Percentiles rank a stretch among this genome's conserved stretches.
Evolutionary conservation across 2,797 vertebrate species (phyloP).

Genomic region (Sciurus carolinensis): DNA sequence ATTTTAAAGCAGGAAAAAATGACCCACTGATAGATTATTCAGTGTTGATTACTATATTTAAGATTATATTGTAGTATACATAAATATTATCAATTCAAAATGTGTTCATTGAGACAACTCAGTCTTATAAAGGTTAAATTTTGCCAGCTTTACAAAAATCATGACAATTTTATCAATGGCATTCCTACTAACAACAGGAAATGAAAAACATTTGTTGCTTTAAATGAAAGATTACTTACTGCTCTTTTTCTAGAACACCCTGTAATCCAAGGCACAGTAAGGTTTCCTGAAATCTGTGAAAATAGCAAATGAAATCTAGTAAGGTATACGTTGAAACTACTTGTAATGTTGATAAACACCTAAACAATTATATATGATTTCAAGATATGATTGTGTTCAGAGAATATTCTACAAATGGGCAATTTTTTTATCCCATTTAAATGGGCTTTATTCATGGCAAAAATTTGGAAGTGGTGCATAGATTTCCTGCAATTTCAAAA

Average conservation of each 20-base stretch:
- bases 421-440: slow-evolving; percentile 51
- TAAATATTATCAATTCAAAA: slow-evolving; percentile 58
- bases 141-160: slow-evolving; percentile 60
- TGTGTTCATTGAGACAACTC: slow-evolving; percentile 38
- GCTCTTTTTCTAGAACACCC: slow-evolving; percentile 99
- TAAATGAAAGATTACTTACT: slow-evolving; percentile 92
- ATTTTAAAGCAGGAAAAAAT: slow-evolving; percentile 8
- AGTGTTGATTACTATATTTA: slow-evolving; percentile 45
- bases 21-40: not conserved
- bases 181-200: slow-evolving; percentile 68
- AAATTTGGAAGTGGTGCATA: slow-evolving; percentile 9
- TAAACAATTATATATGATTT: slow-evolving; percentile 53
- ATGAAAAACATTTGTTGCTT: slow-evolving; percentile 70
- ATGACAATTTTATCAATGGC: slow-evolving; percentile 55
- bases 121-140: slow-evolving; percentile 34
- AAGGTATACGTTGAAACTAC: slow-evolving; percentile 68
- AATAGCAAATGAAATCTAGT: slow-evolving; percentile 85
- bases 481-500: slow-evolving; percentile 38
- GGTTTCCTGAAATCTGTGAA: slow-evolving; percentile 94
- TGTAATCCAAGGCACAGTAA: slow-evolving; percentile 97
- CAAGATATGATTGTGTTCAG: slow-evolving; percentile 47
- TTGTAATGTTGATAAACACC: slow-evolving; percentile 71
- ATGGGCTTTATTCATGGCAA: not conserved
- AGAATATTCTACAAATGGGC: slow-evolving; percentile 48
- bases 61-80: slow-evolving; percentile 7